Conservation (phyloP, 1,140 invertebrate genomes). For the Achatina immaculata region DNA sequence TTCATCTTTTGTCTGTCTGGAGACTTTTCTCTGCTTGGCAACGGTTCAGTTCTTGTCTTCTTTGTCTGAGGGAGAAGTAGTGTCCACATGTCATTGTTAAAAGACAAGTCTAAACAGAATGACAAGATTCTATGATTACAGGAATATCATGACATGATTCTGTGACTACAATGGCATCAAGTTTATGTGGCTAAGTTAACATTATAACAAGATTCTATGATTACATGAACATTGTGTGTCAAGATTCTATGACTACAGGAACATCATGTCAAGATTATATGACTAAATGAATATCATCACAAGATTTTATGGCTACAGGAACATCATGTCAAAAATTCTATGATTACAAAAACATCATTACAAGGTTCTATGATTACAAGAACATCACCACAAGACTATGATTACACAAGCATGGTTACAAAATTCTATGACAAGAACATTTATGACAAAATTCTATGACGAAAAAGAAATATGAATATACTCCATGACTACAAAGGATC, state of each 20-base stretch:
- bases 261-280: no score
- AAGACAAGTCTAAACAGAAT: background rate
- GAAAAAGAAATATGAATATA: no score
- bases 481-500: no score
- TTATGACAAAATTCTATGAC: no score
- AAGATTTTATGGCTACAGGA: no score
- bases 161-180: background rate
- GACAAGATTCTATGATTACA: background rate
- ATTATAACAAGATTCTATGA: background rate
- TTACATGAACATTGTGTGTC: background rate
- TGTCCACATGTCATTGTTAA: background rate
- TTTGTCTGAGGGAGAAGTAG: constrained; percentile 19
- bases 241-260: background rate
- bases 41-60: constrained; percentile 12
- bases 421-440: no score
- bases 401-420: no score
- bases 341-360: no score
- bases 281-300: no score
- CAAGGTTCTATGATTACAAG: no score
- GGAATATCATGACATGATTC: background rate
- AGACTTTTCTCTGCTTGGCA: constrained; percentile 45
- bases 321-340: no score
- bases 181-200: background rate
- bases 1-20: constrained; percentile 80
- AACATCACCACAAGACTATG: no score